Base-by-base conservation (phyloP, 2,797 vertebrate species). In the Geotrypetes seraphini region DNA sequence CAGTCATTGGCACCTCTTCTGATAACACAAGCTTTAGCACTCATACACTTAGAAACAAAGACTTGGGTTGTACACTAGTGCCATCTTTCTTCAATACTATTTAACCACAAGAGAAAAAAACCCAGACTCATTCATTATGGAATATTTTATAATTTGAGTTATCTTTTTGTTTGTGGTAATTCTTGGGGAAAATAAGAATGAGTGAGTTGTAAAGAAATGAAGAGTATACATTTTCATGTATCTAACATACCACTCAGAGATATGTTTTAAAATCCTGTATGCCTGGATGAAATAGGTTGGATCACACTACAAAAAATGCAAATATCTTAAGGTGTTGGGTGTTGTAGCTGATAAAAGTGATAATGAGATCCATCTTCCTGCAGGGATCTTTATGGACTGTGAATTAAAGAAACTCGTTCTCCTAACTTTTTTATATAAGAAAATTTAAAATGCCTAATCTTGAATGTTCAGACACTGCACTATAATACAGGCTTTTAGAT, bases 81-180 rank as follows among this genome's bases (percentile, higher is more conserved):
- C 86, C 88, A 87, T 85, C 88, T 88, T 79, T 86, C 87, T 90
- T 81, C 78, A 70, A 69, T 64, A 74, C 63, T 64, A 70, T 73
- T 81, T 83, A 79, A 79, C 66, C 81, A 82, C 89, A 90, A 78
- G 69, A 52, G 69, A 52, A 59, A 69, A 63, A 35, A 85, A 88
- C 91, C 57, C 87, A 84, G 89, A 89, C 89, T 77, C 60, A 49
- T 69, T 66, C 66, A 63, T 73, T 71, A 67, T 62, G 60, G 74
- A 68, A 60, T 10, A 37, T 23, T n/a, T 25, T 36, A 55, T 70
- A 50, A 66, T 57, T 43, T 48, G 58, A 59, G 47, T 47, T 22
- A 27, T 65, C 62, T 50, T 25, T 46, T 36, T 5, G 19, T 19
- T 5, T 19, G 5, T 19, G n/a, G n/a, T n/a, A n/a, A n/a, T n/a